Base-by-base conservation (phyloP, 1,140 invertebrate species). In the Drosophila lowei region DNA sequence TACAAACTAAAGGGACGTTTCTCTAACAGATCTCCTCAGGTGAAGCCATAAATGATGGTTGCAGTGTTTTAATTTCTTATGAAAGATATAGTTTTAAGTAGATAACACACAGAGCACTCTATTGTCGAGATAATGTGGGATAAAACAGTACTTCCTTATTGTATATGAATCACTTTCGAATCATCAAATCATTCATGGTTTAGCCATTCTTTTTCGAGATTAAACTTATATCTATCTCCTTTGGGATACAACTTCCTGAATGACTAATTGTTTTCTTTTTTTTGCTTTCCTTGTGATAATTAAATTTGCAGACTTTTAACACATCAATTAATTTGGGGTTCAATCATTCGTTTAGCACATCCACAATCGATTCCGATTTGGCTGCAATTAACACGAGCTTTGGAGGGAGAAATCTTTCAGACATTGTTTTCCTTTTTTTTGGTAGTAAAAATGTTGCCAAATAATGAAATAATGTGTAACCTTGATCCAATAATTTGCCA, bases 321-420 rank as follows among this genome's bases (percentile, higher is more conserved):
- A 61, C 50, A 30, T 56, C 38, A 47, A 62, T 59, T 9, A 38
- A 11, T 38, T 38, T 38, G 44, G 49, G n/a, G 64, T 43, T 68
- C 65, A 58, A 72, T 30, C 48, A n/a, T 7, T 43, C 44, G 47
- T 15, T 77, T 72, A 81, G 46, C 72, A 72, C 48, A 41, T 43
- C n/a, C 9, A 2, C 7, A 28, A 34, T 44, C 11, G 23, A 72
- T 62, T 65, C 34, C 47, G 52, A 54, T 71, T 61, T 30, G 23
- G 6, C 5, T 64, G 52, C 50, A 77, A 78, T 78, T 75, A 59
- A 42, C 55, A 75, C 43, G 5, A 23, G n/a, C 2, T 16, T 38
- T 25, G 23, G 1, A 25, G 9, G 16, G 5, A 8, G 43, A 56
- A 68, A 58, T 44, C 55, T 38, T 28, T n/a, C 3, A 16, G 8